Evolutionary conservation across 2,888 invertebrate genomes (phyloP).

Genomic region (Synanthedon vespiformis): DNA sequence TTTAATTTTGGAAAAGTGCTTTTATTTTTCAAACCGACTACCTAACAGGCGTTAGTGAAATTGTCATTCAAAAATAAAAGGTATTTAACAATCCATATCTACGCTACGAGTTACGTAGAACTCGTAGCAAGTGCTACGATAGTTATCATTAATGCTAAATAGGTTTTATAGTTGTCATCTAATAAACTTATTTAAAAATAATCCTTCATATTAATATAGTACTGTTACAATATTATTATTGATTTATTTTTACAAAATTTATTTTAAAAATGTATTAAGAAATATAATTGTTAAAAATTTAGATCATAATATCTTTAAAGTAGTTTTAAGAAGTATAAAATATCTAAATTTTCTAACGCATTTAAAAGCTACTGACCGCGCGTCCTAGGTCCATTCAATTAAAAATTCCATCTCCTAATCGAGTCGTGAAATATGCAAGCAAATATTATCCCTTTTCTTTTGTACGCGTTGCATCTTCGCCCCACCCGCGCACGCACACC

Average conservation of each 20-base stretch:
- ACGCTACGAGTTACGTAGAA: conserved; percentile 31
- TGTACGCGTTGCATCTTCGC: conserved; percentile 67
- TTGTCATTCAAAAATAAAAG: no score
- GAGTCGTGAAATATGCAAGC: conserved; percentile 71
- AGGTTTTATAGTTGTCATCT: no score
- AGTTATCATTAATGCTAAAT: no score
- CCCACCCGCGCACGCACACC: conserved; percentile 71
- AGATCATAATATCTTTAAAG: neutral
- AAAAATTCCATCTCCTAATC: conserved; percentile 71
- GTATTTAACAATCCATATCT: neutral
- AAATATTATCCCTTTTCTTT: conserved; percentile 71
- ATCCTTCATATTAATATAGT: no score
- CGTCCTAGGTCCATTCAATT: conserved; percentile 58
- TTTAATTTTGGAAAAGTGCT: neutral
- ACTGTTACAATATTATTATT: no score
- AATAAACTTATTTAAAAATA: no score
- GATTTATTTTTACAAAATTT: no score
- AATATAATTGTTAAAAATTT: neutral
- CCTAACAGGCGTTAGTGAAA: no score
- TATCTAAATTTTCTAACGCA: conserved; percentile 4
- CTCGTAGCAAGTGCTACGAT: conserved; percentile 26
- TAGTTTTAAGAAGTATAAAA: conserved; percentile 6
- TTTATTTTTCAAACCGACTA: neutral
- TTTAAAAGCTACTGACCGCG: conserved; percentile 42
- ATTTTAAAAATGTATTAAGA: no score